Evolutionary conservation across 2,113 vertebrate species (phyloP), one percentile per base, ranked within the genome.

Genomic region (Labrus mixtus): DNA sequence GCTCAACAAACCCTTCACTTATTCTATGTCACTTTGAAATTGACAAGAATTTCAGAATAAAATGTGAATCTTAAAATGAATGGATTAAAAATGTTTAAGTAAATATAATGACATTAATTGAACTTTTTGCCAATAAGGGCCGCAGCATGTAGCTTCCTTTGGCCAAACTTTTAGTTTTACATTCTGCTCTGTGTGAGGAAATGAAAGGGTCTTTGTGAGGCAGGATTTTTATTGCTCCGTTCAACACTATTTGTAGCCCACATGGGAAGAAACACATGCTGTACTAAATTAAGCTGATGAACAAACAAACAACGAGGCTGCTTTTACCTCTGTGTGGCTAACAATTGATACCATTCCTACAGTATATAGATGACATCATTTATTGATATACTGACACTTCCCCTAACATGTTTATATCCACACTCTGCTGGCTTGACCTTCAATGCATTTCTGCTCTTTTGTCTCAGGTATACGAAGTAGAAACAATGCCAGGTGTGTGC

Each of bases 401-500:
- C 25, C 25, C 25, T 33, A 33, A 33, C 29, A 6, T 51, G 48
- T n/a, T 8, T 58, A 2, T 41, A 25, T n/a, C 46, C n/a, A 25
- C 19, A 2, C 7, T 46, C 17, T 39, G 5, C 36, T 16, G 2
- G 25, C 12, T 73, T 53, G 0, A 39, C 20, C 51, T 60, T 36
- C 61, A 41, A 6, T 16, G 1, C 0, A 17, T 29, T 37, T 68
- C 3, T 46, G 62, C 33, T 74, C 39, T 58, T 43, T 59, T 59
- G 7, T 60, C 43, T 4, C 39, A 95, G 94, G 76, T 94, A 41
- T 90, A 87, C 12, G 75, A 93, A 0, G 29, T 76, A 0, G 61
- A 65, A 41, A 80, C 91, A 16, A 73, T 94, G 74, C 91, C 92
- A 93, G 94, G 94, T 95, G 79, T 17, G 78, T 68, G 46, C 15